These are phyloP conservation scores for Unio pictorum DNA, from an alignment of 2,888 invertebrate genomes.

Conservation along the genomic window DNA sequence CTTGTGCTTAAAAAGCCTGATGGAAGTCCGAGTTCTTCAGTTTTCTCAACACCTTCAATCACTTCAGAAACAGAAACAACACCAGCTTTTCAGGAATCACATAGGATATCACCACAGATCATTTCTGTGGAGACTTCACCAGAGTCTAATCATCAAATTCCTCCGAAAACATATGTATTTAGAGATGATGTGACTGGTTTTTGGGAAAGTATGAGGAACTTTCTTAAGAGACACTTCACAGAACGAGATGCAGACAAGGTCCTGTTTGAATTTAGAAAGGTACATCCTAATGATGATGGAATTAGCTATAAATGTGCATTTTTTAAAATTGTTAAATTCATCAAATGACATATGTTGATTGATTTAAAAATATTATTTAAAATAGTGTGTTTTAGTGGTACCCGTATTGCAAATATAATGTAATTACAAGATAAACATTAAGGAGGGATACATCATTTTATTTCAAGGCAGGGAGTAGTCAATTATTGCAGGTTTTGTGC, in stretches of 20 bases:
- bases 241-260: slow-evolving; percentile 59
- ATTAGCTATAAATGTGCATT: not conserved
- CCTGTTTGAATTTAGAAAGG: slow-evolving; percentile 59
- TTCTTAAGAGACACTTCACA: slow-evolving; percentile 59
- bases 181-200: slow-evolving; percentile 37
- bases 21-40: slow-evolving; percentile 26
- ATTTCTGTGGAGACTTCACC: not conserved
- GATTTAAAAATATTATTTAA: too few species aligned
- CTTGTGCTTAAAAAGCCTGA: slow-evolving; percentile 51
- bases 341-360: too few species aligned
- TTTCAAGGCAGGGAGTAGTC: too few species aligned
- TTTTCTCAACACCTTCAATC: slow-evolving; percentile 19
- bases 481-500: too few species aligned
- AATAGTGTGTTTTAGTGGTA: too few species aligned
- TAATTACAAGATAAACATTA: too few species aligned
- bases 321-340: not conserved
- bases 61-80: not conserved
- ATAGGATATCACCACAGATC: not conserved
- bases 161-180: slow-evolving; percentile 2
- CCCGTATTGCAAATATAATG: too few species aligned
- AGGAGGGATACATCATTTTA: too few species aligned
- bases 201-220: slow-evolving; percentile 52
- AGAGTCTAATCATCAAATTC: not conserved
- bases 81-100: not conserved
- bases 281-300: slow-evolving; percentile 10